Evolutionary conservation across 2,888 invertebrate species (phyloP), one percentile per base, ranked within the genome.

Genomic region (Formica aserva): DNA sequence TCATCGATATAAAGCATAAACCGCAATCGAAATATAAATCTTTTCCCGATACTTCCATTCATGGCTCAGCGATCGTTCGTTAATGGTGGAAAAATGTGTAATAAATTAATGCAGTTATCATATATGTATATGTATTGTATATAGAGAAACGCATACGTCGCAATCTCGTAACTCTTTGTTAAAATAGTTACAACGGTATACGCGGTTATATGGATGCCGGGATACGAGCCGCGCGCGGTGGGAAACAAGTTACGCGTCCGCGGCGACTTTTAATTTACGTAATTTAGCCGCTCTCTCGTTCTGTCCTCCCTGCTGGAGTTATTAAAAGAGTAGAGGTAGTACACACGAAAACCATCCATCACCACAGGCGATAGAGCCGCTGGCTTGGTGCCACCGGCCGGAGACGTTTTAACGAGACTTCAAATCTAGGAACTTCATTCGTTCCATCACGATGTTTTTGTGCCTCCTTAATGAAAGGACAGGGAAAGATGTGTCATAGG

Each of bases 381-480:
- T 88, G 89, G 89, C 89, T 52, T 60, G 62, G 81, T 71, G 88
- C 89, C 89, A 89, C 65, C 55, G 38, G 52, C 60, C 63, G 62
- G 85, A 83, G 66, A 71, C 52, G 81, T 85, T 88, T 85, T 90
- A 89, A 89, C 87, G 87, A 89, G 88, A 87, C 86, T 87, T 89
- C 90, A 90, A 88, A 89, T 87, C 83, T 86, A 83, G 86, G 52
- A 87, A 87, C 85, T 89, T 89, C 86, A 88, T 89, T 89, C 82
- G 85, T 82, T 67, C 81, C 45, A 41, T 69, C 72, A 80, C 38
- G 75, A 38, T 76, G 75, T 86, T 86, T 86, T 86, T 86, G 52
- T 72, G 71, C 60, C n/a, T 57, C 26, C 69, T 82, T 82, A 84
- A 86, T 84, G 76, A 69, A 69, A 57, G 72, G 38, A 63, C 63